Evolutionary conservation across 2,888 invertebrate species (phyloP).

Genomic region (Sphaerophoria taeniata): DNA sequence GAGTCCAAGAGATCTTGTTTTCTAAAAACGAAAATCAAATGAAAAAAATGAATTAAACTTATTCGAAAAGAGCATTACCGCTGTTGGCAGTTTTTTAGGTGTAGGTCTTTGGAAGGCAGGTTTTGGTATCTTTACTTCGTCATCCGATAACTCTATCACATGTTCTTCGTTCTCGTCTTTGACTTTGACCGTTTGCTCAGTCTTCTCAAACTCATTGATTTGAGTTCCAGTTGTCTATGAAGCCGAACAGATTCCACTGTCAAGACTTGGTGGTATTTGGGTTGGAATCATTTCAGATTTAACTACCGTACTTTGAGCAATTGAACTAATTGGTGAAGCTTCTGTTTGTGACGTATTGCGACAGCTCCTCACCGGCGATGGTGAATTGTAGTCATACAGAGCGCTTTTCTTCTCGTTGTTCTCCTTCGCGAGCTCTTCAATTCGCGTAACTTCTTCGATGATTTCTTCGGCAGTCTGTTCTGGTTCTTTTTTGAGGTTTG

Average conservation of each 20-base stretch:
- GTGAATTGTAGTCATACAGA: constrained; percentile 73
- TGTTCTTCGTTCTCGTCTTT: background rate
- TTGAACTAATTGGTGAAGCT: constrained; percentile 10
- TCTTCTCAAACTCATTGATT: too few relatives aligned
- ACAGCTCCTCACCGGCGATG: constrained; percentile 50
- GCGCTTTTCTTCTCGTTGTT: constrained; percentile 52
- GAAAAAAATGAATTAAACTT: background rate
- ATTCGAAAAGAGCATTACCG: constrained; percentile 8
- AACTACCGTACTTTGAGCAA: background rate
- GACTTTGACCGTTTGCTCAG: too few relatives aligned
- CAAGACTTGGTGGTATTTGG: constrained; percentile 31
- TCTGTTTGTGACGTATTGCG: background rate
- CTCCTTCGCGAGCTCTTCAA: constrained; percentile 71
- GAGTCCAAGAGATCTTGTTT: constrained; percentile 32
- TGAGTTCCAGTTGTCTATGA: constrained; percentile 39
- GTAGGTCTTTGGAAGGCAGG: background rate
- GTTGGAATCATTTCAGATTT: constrained; percentile 22
- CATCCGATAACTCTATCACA: constrained; percentile 54
- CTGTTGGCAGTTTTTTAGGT: constrained; percentile 39
- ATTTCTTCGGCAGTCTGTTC: constrained; percentile 62
- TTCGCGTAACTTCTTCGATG: constrained; percentile 74
- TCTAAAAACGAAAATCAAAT: constrained; percentile 24
- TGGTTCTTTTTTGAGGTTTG: constrained; percentile 39
- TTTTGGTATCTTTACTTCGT: constrained; percentile 39
- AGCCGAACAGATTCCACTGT: constrained; percentile 48